phyloP scores from a whole-genome alignment of 2,797 vertebrate species.

The Cercopithecus diana region DNA sequence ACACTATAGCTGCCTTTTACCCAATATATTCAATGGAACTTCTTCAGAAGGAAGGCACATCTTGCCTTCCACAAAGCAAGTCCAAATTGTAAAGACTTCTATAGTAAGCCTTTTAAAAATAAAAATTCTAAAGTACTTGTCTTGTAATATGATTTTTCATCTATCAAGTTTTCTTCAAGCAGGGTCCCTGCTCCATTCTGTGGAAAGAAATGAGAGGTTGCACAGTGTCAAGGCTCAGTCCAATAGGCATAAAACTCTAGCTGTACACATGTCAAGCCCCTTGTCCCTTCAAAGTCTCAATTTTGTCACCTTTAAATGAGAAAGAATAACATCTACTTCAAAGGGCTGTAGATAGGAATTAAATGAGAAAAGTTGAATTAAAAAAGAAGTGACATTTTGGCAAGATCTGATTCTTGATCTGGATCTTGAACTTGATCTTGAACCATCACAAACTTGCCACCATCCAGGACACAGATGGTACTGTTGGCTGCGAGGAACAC shows the following conservation, averaged over 20 bases:
- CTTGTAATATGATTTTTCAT: slow-evolving; percentile 8
- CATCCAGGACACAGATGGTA: not conserved
- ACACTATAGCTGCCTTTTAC: slow-evolving; percentile 73
- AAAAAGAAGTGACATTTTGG: not conserved
- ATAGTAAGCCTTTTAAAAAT: not conserved
- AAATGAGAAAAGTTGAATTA: not conserved
- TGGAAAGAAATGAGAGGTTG: not conserved
- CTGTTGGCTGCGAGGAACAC: not conserved
- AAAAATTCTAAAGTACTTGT: slow-evolving; percentile 8
- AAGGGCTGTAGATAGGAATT: not conserved
- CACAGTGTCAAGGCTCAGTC: not conserved
- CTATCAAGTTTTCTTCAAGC: not conserved
- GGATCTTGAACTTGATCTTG: not conserved
- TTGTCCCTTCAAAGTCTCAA: not conserved
- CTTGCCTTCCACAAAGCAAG: slow-evolving; percentile 16
- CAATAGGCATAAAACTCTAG: not conserved
- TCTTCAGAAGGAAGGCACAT: slow-evolving; percentile 57
- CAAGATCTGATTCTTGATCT: not conserved
- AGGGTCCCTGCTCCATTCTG: not conserved
- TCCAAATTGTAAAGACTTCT: not conserved
- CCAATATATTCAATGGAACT: slow-evolving; percentile 76
- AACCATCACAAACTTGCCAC: not conserved
- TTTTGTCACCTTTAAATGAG: not conserved
- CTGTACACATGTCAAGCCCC: not conserved
- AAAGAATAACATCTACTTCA: not conserved